phyloP scores from a whole-genome alignment of 2,888 invertebrate genomes.

The Zygogramma bicolorata region DNA sequence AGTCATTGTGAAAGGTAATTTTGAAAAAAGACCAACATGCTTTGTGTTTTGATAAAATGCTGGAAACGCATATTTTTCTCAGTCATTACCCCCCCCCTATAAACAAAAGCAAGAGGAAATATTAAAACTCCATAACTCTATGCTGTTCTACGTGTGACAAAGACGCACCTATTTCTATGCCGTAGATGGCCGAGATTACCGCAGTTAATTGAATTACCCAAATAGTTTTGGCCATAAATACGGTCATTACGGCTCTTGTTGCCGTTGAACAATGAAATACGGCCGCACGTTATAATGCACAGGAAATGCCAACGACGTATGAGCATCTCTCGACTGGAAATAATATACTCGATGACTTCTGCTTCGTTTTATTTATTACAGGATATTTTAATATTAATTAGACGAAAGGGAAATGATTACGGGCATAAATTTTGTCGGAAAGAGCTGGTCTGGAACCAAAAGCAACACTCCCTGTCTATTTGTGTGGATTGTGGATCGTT shows the following conservation, averaged over 20 bases:
- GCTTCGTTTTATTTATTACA: slow-evolving; percentile 35
- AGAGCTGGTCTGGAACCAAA: no score
- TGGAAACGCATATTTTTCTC: no score
- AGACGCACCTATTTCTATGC: not conserved
- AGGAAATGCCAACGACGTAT: slow-evolving; percentile 42
- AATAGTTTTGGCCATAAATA: slow-evolving; percentile 46
- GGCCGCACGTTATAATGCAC: slow-evolving; percentile 39
- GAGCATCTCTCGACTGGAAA: slow-evolving; percentile 28
- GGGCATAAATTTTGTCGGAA: slow-evolving; percentile 24
- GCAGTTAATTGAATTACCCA: slow-evolving; percentile 46
- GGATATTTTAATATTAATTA: slow-evolving; percentile 48
- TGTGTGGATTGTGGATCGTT: no score
- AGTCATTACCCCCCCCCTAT: no score
- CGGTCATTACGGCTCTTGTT: slow-evolving; percentile 38
- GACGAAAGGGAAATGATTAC: slow-evolving; percentile 31
- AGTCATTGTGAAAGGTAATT: no score
- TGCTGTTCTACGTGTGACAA: not conserved
- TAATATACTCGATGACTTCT: slow-evolving; percentile 29
- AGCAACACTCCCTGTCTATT: no score
- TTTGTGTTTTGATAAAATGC: no score
- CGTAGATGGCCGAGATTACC: not conserved
- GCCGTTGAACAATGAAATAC: slow-evolving; percentile 44
- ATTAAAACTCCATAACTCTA: no score
- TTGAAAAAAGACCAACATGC: no score
- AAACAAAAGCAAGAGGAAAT: no score